Conservation (phyloP, 2,113 vertebrate species). For the Thoracochromis brauschi region DNA sequence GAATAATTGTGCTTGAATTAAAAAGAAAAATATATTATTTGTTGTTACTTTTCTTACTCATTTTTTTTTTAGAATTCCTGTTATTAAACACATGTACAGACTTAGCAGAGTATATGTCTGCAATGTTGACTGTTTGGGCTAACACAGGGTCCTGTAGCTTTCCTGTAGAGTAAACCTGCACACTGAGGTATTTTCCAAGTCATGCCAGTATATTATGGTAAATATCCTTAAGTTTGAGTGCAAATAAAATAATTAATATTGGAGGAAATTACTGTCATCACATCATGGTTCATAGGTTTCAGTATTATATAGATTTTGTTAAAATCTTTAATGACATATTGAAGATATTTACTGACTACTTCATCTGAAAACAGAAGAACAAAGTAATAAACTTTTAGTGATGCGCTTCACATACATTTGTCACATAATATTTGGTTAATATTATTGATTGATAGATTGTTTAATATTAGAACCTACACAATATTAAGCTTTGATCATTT, state of each 20-base stretch:
- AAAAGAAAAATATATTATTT: not conserved
- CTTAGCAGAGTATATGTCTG: not conserved
- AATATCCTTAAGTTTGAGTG: not conserved
- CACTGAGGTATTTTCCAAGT: not conserved
- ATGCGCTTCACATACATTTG: not conserved
- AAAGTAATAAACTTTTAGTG: not conserved
- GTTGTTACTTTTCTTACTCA: not conserved
- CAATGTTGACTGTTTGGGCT: not conserved
- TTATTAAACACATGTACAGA: accelerated
- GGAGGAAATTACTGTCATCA: not conserved
- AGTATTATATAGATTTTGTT: not conserved
- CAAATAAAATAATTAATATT: not conserved
- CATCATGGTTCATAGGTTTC: not conserved
- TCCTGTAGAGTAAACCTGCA: not conserved
- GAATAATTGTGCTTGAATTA: not conserved
- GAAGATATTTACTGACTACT: not conserved
- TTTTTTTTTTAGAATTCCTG: not conserved
- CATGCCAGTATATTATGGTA: not conserved
- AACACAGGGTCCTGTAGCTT: not conserved
- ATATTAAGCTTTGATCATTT: not conserved
- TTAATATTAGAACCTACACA: not conserved
- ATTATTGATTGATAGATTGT: not conserved
- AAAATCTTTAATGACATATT: not conserved
- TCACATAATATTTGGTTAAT: not conserved
- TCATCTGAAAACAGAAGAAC: not conserved